A percentile compares a stretch with the other conserved stretches of the same genome.
Evolutionary conservation across 2,888 invertebrate genomes (phyloP).

Genomic region (Leucozona laternaria): DNA sequence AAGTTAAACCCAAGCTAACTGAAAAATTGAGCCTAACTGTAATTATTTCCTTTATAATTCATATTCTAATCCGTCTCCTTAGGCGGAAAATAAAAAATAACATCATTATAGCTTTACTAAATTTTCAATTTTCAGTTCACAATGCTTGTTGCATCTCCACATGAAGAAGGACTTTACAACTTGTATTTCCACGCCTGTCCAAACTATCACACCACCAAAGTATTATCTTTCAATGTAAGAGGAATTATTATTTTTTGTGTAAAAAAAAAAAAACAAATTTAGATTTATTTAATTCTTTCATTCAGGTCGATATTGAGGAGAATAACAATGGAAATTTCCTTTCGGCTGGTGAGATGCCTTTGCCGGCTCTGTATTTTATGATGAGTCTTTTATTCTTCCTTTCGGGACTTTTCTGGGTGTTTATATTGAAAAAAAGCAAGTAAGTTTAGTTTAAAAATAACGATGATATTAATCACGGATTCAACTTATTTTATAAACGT

Average conservation of each 20-base stretch:
- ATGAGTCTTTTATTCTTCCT: slow-evolving; percentile 95
- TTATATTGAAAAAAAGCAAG: slow-evolving; percentile 92
- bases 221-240: slow-evolving; percentile 88
- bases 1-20: too few relatives aligned
- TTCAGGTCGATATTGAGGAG: slow-evolving; percentile 93
- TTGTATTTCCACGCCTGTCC: slow-evolving; percentile 98
- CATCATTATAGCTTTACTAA: background rate
- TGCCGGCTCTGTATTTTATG: slow-evolving; percentile 96
- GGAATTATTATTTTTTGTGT: background rate
- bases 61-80: too few relatives aligned
- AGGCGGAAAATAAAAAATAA: background rate
- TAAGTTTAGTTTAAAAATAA: slow-evolving; percentile 77
- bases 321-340: slow-evolving; percentile 93
- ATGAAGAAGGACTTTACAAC: slow-evolving; percentile 96
- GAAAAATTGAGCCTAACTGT: too few relatives aligned
- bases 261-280: background rate
- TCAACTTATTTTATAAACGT: background rate
- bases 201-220: slow-evolving; percentile 85
- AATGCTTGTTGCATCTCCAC: slow-evolving; percentile 89
- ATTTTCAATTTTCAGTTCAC: slow-evolving; percentile 86
- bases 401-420: slow-evolving; percentile 96
- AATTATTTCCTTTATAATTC: too few relatives aligned
- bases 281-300: slow-evolving; percentile 23
- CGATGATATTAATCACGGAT: background rate
- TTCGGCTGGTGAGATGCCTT: slow-evolving; percentile 98